These are phyloP conservation scores for Sebastes taczanowskii DNA, from an alignment of 2,797 vertebrate genomes.

Conservation along the genomic window DNA sequence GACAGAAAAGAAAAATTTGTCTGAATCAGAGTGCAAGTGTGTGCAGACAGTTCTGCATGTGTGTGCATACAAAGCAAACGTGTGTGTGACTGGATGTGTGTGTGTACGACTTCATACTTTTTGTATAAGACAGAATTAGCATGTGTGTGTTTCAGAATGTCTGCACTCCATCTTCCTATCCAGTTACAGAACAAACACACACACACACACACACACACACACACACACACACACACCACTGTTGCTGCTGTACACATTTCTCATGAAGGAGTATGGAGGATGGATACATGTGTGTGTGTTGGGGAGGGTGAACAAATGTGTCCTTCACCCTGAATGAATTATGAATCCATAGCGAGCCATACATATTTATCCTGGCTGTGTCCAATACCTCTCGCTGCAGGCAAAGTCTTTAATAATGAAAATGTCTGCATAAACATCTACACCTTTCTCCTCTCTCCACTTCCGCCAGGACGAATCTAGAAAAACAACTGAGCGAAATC, in stretches of 20 bases:
- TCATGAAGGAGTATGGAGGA: constrained; percentile 8
- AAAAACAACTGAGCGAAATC: constrained; percentile 6
- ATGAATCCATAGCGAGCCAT: constrained; percentile 63
- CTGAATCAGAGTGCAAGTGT: not conserved
- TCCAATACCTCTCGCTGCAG: constrained; percentile 56
- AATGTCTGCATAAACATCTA: constrained; percentile 67
- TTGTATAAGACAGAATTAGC: not conserved
- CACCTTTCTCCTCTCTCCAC: constrained; percentile 42
- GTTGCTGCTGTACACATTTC: constrained; percentile 14
- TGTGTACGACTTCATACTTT: not conserved
- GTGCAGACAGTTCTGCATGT: not conserved
- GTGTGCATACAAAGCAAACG: not conserved
- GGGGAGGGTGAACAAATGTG: constrained; percentile 50
- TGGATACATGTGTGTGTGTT: not conserved
- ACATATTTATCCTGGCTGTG: constrained; percentile 64
- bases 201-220: not conserved
- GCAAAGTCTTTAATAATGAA: constrained; percentile 72
- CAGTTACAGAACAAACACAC: not conserved
- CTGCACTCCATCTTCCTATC: not conserved
- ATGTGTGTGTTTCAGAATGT: not conserved
- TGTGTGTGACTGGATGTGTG: not conserved
- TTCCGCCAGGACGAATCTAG: constrained; percentile 5
- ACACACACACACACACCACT: not conserved
- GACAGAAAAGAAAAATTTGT: not conserved
- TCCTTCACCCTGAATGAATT: constrained; percentile 70